Conservation (phyloP, 2,888 invertebrate genomes). For the Magallana nippona region DNA sequence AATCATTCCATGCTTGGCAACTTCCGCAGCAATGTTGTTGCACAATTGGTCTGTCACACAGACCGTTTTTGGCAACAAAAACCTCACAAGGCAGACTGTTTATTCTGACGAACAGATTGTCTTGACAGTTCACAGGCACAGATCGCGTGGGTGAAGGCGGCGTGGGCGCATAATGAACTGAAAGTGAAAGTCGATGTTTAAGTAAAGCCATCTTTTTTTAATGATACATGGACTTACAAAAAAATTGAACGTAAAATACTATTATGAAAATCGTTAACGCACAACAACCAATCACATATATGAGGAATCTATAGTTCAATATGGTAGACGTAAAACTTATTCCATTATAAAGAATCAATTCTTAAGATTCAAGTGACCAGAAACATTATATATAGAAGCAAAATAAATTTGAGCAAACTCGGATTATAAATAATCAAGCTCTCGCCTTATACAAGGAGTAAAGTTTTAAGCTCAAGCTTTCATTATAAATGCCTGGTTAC, state of each 20-base stretch:
- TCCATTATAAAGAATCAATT: too few relatives aligned
- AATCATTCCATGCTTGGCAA: slow-evolving; percentile 34
- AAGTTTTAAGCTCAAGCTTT: not conserved
- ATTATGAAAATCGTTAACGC: too few relatives aligned
- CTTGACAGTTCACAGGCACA: slow-evolving; percentile 38
- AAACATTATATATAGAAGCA: too few relatives aligned
- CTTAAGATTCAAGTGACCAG: too few relatives aligned
- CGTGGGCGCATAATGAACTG: slow-evolving; percentile 42
- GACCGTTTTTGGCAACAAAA: slow-evolving; percentile 44
- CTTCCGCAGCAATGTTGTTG: slow-evolving; percentile 50
- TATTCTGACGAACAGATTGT: slow-evolving; percentile 49
- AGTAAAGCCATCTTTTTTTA: too few relatives aligned
- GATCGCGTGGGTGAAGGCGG: slow-evolving; percentile 31
- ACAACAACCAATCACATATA: too few relatives aligned
- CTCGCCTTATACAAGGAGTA: not conserved
- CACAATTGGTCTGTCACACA: slow-evolving; percentile 45
- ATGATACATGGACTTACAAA: too few relatives aligned
- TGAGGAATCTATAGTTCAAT: too few relatives aligned
- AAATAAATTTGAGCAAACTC: too few relatives aligned
- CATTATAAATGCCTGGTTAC: not conserved
- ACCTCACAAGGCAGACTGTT: slow-evolving; percentile 47
- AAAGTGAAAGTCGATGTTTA: not conserved
- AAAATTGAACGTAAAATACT: too few relatives aligned
- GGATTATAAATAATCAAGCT: not conserved
- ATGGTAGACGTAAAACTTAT: too few relatives aligned